Percentiles rank a stretch among this genome's conserved stretches.
Evolutionary conservation across 1,140 invertebrate species (phyloP).

Genomic region (Brachionus manjavacas): DNA sequence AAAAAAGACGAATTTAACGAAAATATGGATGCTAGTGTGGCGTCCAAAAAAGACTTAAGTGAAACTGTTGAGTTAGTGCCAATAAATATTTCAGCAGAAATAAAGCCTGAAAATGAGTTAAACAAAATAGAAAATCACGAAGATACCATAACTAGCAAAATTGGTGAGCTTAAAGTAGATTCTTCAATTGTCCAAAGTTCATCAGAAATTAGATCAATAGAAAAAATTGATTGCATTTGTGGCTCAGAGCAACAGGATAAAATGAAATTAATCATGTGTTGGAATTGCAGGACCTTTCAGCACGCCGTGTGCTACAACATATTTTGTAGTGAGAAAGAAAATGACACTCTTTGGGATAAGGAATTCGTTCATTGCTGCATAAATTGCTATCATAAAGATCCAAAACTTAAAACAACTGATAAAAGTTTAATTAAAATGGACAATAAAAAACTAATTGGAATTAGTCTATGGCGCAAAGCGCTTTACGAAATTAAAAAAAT

Average conservation of each 20-base stretch:
- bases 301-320: slow-evolving; percentile 16
- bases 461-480: not conserved
- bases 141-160: not conserved
- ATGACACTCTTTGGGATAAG: not conserved
- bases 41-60: not conserved
- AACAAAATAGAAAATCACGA: not conserved
- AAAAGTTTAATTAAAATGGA: not conserved
- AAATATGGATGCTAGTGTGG: not conserved
- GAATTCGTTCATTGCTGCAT: not conserved
- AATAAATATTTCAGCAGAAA: not conserved
- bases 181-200: not conserved
- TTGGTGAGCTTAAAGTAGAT: not conserved
- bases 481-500: not conserved
- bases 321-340: not conserved
- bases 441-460: not conserved
- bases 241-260: not conserved
- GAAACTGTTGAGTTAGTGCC: not conserved
- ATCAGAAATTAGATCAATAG: not conserved
- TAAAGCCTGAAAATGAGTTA: not conserved
- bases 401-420: not conserved
- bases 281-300: not conserved
- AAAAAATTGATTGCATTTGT: slow-evolving; percentile 11
- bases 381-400: not conserved
- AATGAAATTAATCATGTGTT: not conserved
- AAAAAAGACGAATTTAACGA: slow-evolving; percentile 16